Percentiles rank a stretch among this genome's conserved stretches.
Evolutionary conservation across 2,113 vertebrate species (phyloP).

Genomic region (Neogale vison): DNA sequence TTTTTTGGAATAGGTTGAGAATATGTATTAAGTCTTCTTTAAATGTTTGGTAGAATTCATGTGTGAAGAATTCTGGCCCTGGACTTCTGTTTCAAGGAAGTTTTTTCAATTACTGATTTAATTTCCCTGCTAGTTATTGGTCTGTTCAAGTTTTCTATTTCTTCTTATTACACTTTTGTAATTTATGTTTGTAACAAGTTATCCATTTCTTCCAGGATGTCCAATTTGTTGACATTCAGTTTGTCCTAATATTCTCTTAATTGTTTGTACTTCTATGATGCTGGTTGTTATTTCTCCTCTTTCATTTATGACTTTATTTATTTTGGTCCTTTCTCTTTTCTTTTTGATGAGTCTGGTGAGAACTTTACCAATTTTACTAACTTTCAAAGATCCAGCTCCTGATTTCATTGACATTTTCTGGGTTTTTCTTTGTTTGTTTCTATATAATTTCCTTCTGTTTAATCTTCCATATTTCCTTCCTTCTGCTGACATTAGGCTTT

Average conservation of each 20-base stretch:
- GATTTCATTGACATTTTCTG: neutral
- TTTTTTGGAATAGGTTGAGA: neutral
- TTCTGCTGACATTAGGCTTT: neutral
- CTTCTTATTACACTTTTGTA: neutral
- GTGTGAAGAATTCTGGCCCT: neutral
- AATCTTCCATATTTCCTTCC: neutral
- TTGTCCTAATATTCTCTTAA: neutral
- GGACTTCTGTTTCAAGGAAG: neutral
- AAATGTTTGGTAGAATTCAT: neutral
- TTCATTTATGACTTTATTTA: neutral
- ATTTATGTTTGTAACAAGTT: neutral
- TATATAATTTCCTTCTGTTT: neutral
- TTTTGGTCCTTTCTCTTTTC: neutral
- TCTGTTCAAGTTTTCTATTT: neutral
- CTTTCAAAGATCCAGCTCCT: neutral
- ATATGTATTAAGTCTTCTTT: neutral
- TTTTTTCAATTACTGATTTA: neutral
- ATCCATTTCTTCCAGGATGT: neutral
- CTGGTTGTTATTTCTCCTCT: neutral
- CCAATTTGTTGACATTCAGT: neutral
- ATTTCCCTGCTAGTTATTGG: neutral
- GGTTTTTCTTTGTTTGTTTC: neutral
- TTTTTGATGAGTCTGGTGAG: neutral
- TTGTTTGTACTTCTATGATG: neutral
- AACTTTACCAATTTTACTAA: neutral